These are phyloP conservation scores for Chaetogeoica ovagalla DNA, from an alignment of 2,888 invertebrate species.

Conservation along the genomic window DNA sequence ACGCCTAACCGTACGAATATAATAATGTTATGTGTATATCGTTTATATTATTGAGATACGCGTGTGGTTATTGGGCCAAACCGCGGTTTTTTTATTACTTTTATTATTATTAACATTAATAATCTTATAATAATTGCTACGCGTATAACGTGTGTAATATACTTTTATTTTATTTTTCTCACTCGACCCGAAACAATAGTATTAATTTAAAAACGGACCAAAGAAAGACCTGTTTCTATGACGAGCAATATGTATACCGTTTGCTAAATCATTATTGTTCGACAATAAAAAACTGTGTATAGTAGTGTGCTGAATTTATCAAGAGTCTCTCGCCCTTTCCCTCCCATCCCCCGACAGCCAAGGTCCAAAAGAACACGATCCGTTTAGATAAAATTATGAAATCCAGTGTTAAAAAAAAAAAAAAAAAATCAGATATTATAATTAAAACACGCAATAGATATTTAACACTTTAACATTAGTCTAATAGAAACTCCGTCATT, in stretches of 20 bases:
- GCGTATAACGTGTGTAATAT: background rate
- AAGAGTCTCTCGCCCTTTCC: background rate
- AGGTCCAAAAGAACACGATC: slow-evolving; percentile 35
- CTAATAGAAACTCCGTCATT: no score
- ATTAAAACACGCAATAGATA: background rate
- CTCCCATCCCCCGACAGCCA: background rate
- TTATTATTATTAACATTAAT: no score
- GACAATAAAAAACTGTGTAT: background rate
- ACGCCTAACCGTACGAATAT: background rate
- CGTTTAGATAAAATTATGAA: slow-evolving; percentile 25
- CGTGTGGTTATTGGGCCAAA: background rate
- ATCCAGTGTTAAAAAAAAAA: background rate
- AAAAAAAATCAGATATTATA: background rate
- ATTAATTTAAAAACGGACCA: background rate
- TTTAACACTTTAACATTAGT: background rate
- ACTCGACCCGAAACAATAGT: slow-evolving; percentile 21
- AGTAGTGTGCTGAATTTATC: background rate
- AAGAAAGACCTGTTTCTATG: slow-evolving; percentile 12
- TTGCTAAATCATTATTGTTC: slow-evolving; percentile 18
- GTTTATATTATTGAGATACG: background rate
- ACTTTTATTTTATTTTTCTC: slow-evolving; percentile 2
- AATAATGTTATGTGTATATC: no score
- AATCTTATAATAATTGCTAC: slow-evolving; percentile 4
- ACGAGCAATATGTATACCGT: background rate
- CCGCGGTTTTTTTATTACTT: slow-evolving; percentile 1